These are phyloP conservation scores for Lucifuga dentata DNA, from an alignment of 2,113 vertebrate genomes.

Conservation along the genomic window DNA sequence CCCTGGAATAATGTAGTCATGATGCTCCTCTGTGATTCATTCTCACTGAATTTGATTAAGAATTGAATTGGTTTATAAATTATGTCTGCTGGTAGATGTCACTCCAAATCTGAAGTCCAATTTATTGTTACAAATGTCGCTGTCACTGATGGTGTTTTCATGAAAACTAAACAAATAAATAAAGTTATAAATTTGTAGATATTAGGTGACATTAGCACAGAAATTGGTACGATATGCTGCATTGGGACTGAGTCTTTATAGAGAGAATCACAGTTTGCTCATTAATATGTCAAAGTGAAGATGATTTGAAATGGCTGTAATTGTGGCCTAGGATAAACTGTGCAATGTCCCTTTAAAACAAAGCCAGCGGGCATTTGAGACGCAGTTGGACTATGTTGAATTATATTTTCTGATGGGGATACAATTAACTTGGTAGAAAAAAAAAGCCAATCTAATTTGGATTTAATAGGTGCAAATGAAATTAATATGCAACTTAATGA, in stretches of 20 bases:
- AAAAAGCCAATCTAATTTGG: conserved; percentile 66
- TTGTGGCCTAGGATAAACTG: conserved; percentile 46
- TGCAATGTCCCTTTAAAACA: conserved; percentile 37
- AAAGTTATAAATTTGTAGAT: no score
- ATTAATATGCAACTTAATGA: conserved; percentile 78
- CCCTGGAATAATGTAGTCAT: background rate
- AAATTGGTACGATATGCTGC: background rate
- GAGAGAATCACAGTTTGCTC: background rate
- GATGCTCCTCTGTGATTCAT: background rate
- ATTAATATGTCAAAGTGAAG: conserved; percentile 23
- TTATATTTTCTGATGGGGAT: conserved; percentile 62
- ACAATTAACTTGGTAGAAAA: conserved; percentile 55
- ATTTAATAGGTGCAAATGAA: conserved; percentile 76
- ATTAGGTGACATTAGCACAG: background rate
- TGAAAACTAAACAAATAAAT: no score
- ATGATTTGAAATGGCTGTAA: conserved; percentile 13
- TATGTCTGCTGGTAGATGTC: no score
- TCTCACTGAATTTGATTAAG: background rate
- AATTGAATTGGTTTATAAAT: background rate
- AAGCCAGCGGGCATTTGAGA: conserved; percentile 55
- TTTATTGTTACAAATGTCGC: no score
- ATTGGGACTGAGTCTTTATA: background rate
- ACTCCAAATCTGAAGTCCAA: no score
- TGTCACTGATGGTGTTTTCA: no score
- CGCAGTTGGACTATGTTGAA: conserved; percentile 45